Conservation (phyloP, 1,140 invertebrate genomes). For the Ladona fulva region DNA sequence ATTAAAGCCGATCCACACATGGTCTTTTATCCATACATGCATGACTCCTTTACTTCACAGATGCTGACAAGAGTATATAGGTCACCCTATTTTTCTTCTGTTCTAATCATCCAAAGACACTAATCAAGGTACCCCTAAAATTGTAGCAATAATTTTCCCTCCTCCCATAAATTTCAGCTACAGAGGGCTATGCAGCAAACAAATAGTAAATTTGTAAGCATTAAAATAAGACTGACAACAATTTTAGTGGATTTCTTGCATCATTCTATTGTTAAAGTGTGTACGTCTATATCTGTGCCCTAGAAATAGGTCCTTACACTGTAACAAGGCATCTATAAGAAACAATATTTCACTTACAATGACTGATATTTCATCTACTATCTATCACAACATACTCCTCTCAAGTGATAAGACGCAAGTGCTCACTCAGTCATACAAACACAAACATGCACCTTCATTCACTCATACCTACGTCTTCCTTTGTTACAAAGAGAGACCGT, state of each 20-base stretch:
- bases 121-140: conserved; percentile 4
- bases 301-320: conserved; percentile 22
- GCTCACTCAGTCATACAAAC: not conserved
- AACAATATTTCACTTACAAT: conserved; percentile 22
- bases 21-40: not conserved
- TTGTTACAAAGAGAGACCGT: conserved; percentile 13
- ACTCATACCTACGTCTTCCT: not conserved
- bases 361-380: conserved; percentile 18
- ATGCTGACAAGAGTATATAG: not conserved
- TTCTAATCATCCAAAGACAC: not conserved
- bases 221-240: conserved; percentile 14
- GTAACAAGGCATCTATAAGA: conserved; percentile 24
- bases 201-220: conserved; percentile 14
- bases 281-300: conserved; percentile 14
- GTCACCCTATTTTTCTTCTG: not conserved
- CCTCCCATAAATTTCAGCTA: conserved; percentile 15
- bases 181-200: conserved; percentile 15
- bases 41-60: not conserved
- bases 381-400: conserved; percentile 23
- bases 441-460: conserved; percentile 3
- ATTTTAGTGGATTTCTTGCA: conserved; percentile 14
- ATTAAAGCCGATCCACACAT: not conserved
- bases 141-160: conserved; percentile 13
- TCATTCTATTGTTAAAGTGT: not conserved
- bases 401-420: not conserved